Evolutionary conservation across 2,888 invertebrate species (phyloP), one percentile per base, ranked within the genome.

Genomic region (Sminthurinus aureus): DNA sequence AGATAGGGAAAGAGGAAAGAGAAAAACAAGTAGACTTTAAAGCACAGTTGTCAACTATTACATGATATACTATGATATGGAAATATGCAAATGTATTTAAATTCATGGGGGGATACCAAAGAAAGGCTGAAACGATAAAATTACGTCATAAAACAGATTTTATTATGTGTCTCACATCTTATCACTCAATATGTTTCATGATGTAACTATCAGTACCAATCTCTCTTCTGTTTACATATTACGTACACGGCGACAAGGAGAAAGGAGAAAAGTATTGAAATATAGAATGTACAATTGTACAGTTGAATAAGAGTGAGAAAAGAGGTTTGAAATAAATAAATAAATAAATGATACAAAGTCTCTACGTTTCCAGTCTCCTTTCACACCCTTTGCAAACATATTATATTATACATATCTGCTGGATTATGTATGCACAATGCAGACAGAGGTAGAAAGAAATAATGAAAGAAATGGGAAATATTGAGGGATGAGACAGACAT

Each of bases 31-130:
- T 38, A 38, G 38, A 38, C 38, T 38, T 38, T 38, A 38, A 38
- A 38, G 38, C 6, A 38, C 38, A 38, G 38, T 38, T 38, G 38
- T 1, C 1, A 38, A 38, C 38, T 38, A 38, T 38, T 38, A 38
- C 6, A 38, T 38, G 6, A 38, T 38, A 38, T 38, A 4, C 1
- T 38, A 38, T 38, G 38, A 38, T 38, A 38, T 38, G 38, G 38
- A 38, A 38, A 38, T 77, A 58, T 77, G 77, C 79, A 79, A 66
- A 79, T 79, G 24, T 20, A 20, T 64, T 26, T 38, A 50, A 79
- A 79, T 79, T 79, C 79, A 79, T 79, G 50, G 69, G 79, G 79
- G 79, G 64, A 24, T 79, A 67, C n/a, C 51, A 69, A 79, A 24
- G 9, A 78, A 15, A 79, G 11, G 51, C 79, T 24, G 38, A 38